Evolutionary conservation across 2,888 invertebrate species (phyloP).

Genomic region (Cryptosula pallasiana): DNA sequence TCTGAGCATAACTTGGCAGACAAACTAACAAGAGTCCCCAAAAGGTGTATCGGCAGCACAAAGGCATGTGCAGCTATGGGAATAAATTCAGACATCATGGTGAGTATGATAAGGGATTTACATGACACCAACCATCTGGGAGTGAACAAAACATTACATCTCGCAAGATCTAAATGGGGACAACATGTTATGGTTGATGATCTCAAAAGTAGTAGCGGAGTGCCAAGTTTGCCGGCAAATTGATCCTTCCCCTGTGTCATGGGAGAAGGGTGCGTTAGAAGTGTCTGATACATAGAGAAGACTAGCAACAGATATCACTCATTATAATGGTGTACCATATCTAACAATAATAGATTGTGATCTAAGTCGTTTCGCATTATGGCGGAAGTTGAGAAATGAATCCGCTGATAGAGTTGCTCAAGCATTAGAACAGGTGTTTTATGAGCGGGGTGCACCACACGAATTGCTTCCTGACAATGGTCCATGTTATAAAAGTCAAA

Average conservation of each 20-base stretch:
- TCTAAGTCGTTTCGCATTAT: background rate
- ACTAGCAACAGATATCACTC: no score
- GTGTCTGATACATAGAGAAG: background rate
- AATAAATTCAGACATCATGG: background rate
- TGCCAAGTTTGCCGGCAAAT: background rate
- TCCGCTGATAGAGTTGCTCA: background rate
- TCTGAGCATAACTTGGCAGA: background rate
- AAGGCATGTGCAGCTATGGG: background rate
- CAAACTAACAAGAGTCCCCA: background rate
- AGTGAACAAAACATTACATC: background rate
- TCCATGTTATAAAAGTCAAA: background rate
- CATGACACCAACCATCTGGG: constrained; percentile 11
- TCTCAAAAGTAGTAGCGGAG: background rate
- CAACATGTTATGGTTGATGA: background rate
- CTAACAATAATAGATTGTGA: background rate
- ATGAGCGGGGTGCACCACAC: background rate
- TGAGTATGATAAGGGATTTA: background rate
- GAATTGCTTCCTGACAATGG: background rate
- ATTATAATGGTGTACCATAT: background rate
- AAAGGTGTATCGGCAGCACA: background rate
- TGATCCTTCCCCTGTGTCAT: background rate
- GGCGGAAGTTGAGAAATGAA: constrained; percentile 4
- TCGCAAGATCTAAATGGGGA: background rate
- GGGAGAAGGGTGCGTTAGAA: background rate
- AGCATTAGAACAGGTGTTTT: constrained; percentile 12